Evolutionary conservation across 2,888 invertebrate genomes (phyloP), one percentile per base, ranked within the genome.

Genomic region (Metalampra italica): DNA sequence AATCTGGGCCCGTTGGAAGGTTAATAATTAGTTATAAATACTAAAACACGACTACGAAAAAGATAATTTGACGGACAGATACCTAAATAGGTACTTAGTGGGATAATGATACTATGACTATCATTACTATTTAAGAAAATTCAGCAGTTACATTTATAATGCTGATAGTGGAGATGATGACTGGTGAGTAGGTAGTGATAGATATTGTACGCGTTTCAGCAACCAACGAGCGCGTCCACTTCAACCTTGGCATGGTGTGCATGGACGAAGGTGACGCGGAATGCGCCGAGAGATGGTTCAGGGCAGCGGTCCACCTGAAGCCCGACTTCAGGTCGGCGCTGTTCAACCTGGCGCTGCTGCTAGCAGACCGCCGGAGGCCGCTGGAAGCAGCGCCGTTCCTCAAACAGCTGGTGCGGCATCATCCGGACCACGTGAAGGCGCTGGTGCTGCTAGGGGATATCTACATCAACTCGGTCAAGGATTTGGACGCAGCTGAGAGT

Each of bases 181-280:
- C n/a, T n/a, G n/a, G n/a, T n/a, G n/a, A 22, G 2, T 22, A 22
- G 22, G 22, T 22, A 22, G 5, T 22, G 22, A 22, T 22, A 22
- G 2, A 22, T 22, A 22, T 22, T 22, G 2, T 22, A 22, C 2
- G 5, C 5, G 3, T 22, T 52, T 8, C 74, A 92, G 91, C 93
- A 0, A 93, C 93, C 51, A 98, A 98, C 77, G 97, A 98, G 75
- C 92, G 97, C 53, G 95, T 98, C 5, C 96, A 96, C 81, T 98
- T 98, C 82, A 98, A 98, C 90, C 90, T 98, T 47, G 98, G 97
- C 57, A 98, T 98, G 98, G 87, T 98, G 41, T 95, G 97, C 39
- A 98, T 98, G 97, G 98, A 98, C 78, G 97, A 97, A 68, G 93
- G 95, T 40, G 95, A 97, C 72, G 95, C 94, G 39, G 93, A 93